phyloP scores from a whole-genome alignment of 1,140 invertebrate species.

The Pteromalus puparum region DNA sequence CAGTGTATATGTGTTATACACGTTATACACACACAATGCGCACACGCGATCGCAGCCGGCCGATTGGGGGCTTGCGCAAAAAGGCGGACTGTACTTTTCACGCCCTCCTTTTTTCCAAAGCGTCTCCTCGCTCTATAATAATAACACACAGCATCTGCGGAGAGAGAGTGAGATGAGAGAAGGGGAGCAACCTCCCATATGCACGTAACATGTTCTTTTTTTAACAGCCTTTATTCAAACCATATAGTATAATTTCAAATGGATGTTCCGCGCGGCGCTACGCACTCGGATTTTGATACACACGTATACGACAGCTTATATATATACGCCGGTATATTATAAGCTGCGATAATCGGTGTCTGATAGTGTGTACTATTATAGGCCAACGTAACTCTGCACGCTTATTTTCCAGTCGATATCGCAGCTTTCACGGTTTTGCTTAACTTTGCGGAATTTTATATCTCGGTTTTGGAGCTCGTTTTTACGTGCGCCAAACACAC shows the following conservation, averaged over 20 bases:
- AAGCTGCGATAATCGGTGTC: background rate
- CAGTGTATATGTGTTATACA: no score
- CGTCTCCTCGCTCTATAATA: background rate
- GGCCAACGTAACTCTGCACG: background rate
- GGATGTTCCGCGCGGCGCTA: conserved; percentile 18
- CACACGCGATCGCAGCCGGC: background rate
- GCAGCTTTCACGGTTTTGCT: background rate
- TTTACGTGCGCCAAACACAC: no score
- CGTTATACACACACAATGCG: no score
- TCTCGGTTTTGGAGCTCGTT: no score
- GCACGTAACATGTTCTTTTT: conserved; percentile 34
- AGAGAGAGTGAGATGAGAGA: background rate
- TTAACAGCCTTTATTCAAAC: conserved; percentile 71
- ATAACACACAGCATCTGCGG: conserved; percentile 23
- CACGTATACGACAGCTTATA: no score
- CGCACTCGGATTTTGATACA: background rate
- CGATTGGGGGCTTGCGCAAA: conserved; percentile 58
- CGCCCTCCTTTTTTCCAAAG: conserved; percentile 62
- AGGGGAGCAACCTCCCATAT: background rate
- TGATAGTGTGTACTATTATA: background rate
- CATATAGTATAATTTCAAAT: conserved; percentile 60
- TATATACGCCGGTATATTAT: no score
- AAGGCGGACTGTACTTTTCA: conserved; percentile 73
- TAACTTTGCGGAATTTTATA: background rate
- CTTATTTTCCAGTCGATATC: background rate